phyloP scores from a whole-genome alignment of 23 tunicate species.

The Ciona savignyi region DNA sequence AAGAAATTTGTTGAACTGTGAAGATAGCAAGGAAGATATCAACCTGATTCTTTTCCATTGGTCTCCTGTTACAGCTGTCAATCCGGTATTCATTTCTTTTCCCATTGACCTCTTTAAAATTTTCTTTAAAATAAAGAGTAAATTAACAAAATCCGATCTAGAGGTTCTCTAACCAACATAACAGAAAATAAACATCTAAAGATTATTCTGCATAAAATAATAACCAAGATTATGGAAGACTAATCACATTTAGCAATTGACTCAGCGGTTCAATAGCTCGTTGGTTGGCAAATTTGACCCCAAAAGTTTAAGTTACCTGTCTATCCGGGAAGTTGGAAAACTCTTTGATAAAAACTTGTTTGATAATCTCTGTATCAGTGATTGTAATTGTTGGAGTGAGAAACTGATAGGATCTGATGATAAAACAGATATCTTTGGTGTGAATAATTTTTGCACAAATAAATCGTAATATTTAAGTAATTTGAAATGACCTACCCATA shows the following conservation, averaged over 20 bases:
- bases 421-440: no score
- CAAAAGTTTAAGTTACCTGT: constrained; percentile 33
- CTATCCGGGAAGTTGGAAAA: no score
- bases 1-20: no score
- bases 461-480: no score
- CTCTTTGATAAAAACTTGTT: constrained; percentile 72
- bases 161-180: no score
- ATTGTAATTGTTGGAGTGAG: constrained; percentile 35
- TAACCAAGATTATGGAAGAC: neutral
- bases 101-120: constrained; percentile 26
- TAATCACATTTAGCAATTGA: neutral
- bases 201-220: neutral
- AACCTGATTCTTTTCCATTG: constrained; percentile 87
- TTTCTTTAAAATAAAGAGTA: constrained; percentile 25
- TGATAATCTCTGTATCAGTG: constrained; percentile 54
- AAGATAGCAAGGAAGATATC: no score
- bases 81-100: no score
- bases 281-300: no score
- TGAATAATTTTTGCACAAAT: no score
- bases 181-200: no score
- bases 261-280: neutral
- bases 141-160: no score
- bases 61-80: constrained; percentile 39
- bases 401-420: constrained; percentile 29
- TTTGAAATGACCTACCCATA: no score